These are phyloP conservation scores for Colaptes auratus DNA, from an alignment of 2,113 vertebrate species.

Conservation along the genomic window DNA sequence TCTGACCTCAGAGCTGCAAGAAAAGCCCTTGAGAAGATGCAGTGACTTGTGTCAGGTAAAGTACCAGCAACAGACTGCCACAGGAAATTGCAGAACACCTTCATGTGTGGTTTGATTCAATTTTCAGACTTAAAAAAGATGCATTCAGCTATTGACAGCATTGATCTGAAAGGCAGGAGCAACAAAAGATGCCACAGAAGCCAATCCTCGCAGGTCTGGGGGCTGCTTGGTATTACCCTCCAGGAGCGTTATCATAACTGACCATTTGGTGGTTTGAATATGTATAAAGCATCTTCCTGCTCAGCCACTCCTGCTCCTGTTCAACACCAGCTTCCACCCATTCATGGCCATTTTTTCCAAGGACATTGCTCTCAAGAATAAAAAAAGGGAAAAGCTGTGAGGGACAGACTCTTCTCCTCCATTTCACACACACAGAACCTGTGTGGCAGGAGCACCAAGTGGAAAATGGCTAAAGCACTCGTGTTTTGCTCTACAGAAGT, in stretches of 20 bases:
- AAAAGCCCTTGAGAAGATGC: constrained; percentile 67
- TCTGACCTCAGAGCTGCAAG: constrained; percentile 54
- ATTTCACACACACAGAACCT: background rate
- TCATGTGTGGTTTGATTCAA: constrained; percentile 24
- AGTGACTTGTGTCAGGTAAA: constrained; percentile 62
- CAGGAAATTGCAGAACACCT: constrained; percentile 62
- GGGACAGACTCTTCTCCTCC: background rate
- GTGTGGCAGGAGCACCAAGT: background rate
- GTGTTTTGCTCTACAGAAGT: background rate
- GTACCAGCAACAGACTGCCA: constrained; percentile 70
- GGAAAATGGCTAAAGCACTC: background rate
- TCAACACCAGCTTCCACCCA: constrained; percentile 36
- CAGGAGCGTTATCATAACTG: constrained; percentile 33
- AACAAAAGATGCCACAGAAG: constrained; percentile 48
- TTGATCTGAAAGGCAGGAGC: constrained; percentile 57
- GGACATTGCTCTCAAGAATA: background rate
- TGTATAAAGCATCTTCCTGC: constrained; percentile 47
- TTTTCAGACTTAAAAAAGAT: constrained; percentile 54
- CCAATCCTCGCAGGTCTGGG: constrained; percentile 29
- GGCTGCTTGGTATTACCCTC: background rate
- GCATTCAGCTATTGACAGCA: constrained; percentile 63
- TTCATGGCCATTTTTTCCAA: constrained; percentile 8
- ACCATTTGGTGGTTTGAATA: constrained; percentile 57
- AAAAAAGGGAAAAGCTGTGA: background rate
- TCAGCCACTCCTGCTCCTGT: constrained; percentile 9